Evolutionary conservation across 1,140 invertebrate species (phyloP).

Genomic region (Trichonephila clavipes): DNA sequence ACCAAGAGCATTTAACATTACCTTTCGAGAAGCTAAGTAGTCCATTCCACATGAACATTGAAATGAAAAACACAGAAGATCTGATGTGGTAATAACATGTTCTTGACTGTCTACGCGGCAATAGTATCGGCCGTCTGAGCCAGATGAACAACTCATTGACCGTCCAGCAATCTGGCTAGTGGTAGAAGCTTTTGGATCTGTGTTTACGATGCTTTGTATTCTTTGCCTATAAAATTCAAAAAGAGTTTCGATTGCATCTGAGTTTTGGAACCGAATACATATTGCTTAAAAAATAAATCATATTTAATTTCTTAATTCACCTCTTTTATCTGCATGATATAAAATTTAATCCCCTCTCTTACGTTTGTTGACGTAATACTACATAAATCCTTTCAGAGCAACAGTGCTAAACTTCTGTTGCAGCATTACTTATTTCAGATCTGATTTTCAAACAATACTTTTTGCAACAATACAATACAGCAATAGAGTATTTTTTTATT

Average conservation of each 20-base stretch:
- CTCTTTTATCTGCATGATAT: no score
- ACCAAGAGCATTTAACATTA: conserved; percentile 26
- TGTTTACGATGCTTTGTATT: not conserved
- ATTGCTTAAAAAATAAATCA: no score
- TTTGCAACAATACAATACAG: no score
- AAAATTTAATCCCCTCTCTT: no score
- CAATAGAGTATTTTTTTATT: no score
- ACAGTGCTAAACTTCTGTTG: no score
- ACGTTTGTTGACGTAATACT: no score
- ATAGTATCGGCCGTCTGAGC: conserved; percentile 14
- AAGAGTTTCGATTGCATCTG: not conserved
- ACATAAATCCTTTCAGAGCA: no score
- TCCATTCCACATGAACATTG: conserved; percentile 79
- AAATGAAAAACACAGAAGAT: conserved; percentile 78
- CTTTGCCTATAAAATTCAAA: conserved; percentile 28
- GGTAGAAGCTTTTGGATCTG: conserved; percentile 1
- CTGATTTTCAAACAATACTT: no score
- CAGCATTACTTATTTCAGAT: no score
- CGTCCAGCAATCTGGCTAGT: not conserved
- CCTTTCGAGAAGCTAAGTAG: conserved; percentile 78
- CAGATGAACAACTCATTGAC: conserved; percentile 61
- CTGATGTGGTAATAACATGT: conserved; percentile 73
- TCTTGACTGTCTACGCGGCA: conserved; percentile 45
- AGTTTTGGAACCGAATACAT: not conserved
- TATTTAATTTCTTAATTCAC: no score